Base-by-base conservation (phyloP, 2,888 invertebrate species). In the Agonopterix subpropinquella region DNA sequence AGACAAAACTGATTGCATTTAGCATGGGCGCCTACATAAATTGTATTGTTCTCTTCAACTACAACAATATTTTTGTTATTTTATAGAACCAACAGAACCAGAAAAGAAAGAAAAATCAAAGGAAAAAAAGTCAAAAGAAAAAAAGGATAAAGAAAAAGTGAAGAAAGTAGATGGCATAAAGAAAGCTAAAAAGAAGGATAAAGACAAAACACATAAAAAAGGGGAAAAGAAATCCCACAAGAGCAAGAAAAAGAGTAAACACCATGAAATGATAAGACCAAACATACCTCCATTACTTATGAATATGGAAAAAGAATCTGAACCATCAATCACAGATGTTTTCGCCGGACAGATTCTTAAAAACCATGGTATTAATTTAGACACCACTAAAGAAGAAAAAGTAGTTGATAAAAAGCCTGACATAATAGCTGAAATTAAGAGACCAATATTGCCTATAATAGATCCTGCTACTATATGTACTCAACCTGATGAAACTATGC, bases 301-400 rank as follows among this genome's bases (percentile, higher is more conserved):
- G 85, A 87, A 86, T 51, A 83, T 85, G 52, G 85, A 85, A 51
- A 89, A 87, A 53, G 77, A 80, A 49, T 82, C 88, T 3, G 86
- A 89, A 48, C 87, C 88, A 2, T 91, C 91, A 9, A 92, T 92
- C 37, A 91, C 91, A 1, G 91, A 92, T 70, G 89, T 91, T 0
- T 91, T 92, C 68, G 92, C 91, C 8, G 91, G 90, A n/a, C 91
- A 91, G 58, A 87, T 92, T 46, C 70, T 92, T 15, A 89, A 89
- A 53, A 84, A 84, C 53, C 89, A 89, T 66, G 89, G 89, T 0
- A 78, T 87, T 13, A 70, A 65, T 11, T 47, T 83, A 41, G 82
- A 82, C 7, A 56, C 61, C 11, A 58, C 63, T 37, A 77, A 66
- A 62, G 77, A 67, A 48, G 73, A 80, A 36, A 72, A 70, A 10